These are phyloP conservation scores for Oreonectes daqikongensis DNA, from an alignment of 2,797 vertebrate species.

Conservation along the genomic window DNA sequence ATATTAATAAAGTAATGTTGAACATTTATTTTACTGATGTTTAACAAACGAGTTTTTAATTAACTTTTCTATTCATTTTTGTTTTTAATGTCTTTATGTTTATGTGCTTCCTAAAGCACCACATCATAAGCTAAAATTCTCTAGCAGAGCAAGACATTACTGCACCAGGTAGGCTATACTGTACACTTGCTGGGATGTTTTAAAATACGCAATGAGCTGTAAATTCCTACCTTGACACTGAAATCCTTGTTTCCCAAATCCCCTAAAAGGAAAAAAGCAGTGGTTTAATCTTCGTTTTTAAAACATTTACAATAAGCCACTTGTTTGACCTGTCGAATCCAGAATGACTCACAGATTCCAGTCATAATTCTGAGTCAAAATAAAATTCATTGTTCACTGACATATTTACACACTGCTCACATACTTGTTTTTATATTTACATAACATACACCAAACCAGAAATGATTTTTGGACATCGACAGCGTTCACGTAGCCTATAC, in stretches of 20 bases:
- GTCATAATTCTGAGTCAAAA: background rate
- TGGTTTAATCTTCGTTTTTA: no score
- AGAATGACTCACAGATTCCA: background rate
- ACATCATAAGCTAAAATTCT: background rate
- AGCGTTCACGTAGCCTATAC: background rate
- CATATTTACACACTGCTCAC: no score
- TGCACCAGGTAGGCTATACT: background rate
- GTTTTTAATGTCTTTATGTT: background rate
- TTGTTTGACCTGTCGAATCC: background rate
- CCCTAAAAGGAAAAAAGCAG: conserved; percentile 77
- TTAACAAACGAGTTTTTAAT: background rate
- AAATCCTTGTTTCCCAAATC: conserved; percentile 97
- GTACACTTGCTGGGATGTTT: background rate
- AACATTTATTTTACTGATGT: background rate
- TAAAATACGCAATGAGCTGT: background rate
- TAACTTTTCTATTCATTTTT: background rate
- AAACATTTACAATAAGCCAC: background rate
- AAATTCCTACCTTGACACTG: conserved; percentile 93
- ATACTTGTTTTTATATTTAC: background rate
- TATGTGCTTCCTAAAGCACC: background rate
- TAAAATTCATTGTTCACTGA: background rate
- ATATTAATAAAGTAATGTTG: background rate
- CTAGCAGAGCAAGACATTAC: background rate
- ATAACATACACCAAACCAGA: background rate
- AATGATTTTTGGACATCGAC: no score